phyloP scores from a whole-genome alignment of 1,140 invertebrate species.

The Melanaphis sacchari region DNA sequence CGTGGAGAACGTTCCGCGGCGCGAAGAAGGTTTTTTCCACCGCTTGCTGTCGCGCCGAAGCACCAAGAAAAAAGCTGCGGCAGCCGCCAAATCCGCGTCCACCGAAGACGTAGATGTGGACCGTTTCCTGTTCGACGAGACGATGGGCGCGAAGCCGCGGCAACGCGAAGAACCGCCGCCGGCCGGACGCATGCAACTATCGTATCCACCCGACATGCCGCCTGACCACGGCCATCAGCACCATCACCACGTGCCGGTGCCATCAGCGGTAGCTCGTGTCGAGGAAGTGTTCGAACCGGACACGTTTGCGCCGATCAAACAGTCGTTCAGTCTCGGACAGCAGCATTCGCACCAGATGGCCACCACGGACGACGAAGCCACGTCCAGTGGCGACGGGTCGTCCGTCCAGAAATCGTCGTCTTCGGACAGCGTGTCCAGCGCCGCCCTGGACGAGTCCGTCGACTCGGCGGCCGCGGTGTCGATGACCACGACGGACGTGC shows the following conservation, averaged over 20 bases:
- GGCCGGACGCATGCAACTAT: slow-evolving; percentile 63
- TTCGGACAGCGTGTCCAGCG: slow-evolving; percentile 44
- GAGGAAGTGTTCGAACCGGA: slow-evolving; percentile 23
- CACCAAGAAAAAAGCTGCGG: slow-evolving; percentile 68
- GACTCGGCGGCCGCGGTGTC: not conserved
- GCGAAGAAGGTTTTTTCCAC: slow-evolving; percentile 67
- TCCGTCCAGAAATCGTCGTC: slow-evolving; percentile 35
- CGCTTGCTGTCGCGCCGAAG: slow-evolving; percentile 71
- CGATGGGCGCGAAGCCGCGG: slow-evolving; percentile 66
- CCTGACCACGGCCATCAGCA: not conserved
- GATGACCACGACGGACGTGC: not conserved
- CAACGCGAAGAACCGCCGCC: slow-evolving; percentile 67
- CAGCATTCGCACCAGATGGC: not conserved
- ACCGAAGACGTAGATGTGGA: slow-evolving; percentile 48
- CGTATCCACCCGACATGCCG: slow-evolving; percentile 42
- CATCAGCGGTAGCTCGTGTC: not conserved
- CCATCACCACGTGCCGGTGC: too few relatives aligned
- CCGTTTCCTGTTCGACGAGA: slow-evolving; percentile 38
- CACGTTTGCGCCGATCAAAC: slow-evolving; percentile 40
- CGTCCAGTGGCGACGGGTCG: not conserved
- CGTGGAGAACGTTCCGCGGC: slow-evolving; percentile 37
- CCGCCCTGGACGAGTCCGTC: not conserved
- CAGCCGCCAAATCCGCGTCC: not conserved
- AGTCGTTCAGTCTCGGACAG: not conserved
- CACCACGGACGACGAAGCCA: not conserved